A percentile compares a stretch with the other conserved stretches of the same genome.
phyloP scores from a whole-genome alignment of 2,888 invertebrate species.

The Entomobrya multifasciata region DNA sequence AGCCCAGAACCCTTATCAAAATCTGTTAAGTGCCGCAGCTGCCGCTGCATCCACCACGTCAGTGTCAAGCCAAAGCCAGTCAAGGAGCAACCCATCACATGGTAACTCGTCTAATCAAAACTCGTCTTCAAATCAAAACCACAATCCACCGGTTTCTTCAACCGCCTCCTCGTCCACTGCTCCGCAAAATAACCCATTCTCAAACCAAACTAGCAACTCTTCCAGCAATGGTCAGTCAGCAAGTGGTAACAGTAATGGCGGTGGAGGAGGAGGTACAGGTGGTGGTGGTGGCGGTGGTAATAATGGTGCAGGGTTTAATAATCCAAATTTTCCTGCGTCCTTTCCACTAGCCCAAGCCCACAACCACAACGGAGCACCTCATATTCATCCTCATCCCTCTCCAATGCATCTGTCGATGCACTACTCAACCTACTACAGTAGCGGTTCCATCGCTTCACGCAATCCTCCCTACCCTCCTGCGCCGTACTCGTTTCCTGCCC shows the following conservation, averaged over 20 bases:
- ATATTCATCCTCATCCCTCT: conserved; percentile 71
- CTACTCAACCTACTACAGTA: conserved; percentile 74
- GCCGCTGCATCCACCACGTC: conserved; percentile 74
- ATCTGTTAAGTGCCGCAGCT: conserved; percentile 75
- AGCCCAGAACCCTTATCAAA: conserved; percentile 77
- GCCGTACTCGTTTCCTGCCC: conserved; percentile 73
- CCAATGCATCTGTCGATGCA: conserved; percentile 75
- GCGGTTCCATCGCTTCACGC: conserved; percentile 65
- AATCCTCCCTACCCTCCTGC: conserved; percentile 75
- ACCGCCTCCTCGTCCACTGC: conserved; percentile 74
- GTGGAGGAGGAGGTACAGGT: conserved; percentile 55
- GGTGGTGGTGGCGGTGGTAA: conserved; percentile 49
- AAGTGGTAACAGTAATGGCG: conserved; percentile 32
- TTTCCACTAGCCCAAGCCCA: conserved; percentile 73
- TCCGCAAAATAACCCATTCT: conserved; percentile 71
- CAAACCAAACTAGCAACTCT: conserved; percentile 71
- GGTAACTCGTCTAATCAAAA: conserved; percentile 74
- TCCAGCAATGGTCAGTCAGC: conserved; percentile 61
- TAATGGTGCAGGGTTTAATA: conserved; percentile 68
- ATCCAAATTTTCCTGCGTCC: conserved; percentile 74
- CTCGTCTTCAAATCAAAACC: conserved; percentile 70
- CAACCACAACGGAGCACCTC: conserved; percentile 70
- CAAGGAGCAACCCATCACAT: conserved; percentile 72
- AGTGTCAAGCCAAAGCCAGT: conserved; percentile 74
- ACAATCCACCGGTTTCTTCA: conserved; percentile 69